These are phyloP conservation scores for Heliconius hewitsoni DNA, from an alignment of 1,140 invertebrate species.

Conservation along the genomic window DNA sequence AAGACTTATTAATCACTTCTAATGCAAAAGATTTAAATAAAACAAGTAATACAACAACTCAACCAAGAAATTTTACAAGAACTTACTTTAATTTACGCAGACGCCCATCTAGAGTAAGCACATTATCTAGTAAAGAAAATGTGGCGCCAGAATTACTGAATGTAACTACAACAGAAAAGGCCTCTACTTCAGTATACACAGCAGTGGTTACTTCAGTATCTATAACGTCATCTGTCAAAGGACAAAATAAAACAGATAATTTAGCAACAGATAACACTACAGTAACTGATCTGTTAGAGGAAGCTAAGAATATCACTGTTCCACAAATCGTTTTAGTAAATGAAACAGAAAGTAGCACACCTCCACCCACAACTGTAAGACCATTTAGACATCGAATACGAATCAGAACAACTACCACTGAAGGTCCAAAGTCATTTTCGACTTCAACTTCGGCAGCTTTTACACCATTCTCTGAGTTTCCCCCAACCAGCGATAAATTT, in stretches of 20 bases:
- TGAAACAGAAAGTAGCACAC: conserved; percentile 55
- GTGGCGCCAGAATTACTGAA: conserved; percentile 43
- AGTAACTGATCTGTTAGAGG: conserved; percentile 39
- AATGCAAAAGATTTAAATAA: conserved; percentile 50
- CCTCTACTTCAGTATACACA: conserved; percentile 76
- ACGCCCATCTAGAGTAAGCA: conserved; percentile 60
- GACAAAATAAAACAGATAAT: conserved; percentile 69
- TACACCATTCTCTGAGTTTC: not conserved
- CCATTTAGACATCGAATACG: conserved; percentile 62
- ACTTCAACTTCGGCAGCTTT: conserved; percentile 40
- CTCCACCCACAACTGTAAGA: conserved; percentile 45
- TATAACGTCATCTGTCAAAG: conserved; percentile 78
- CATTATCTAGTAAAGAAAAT: conserved; percentile 62
- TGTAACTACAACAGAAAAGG: conserved; percentile 69
- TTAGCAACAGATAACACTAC: conserved; percentile 56
- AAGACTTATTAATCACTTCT: conserved; percentile 40
- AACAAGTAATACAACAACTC: conserved; percentile 41
- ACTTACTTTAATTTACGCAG: conserved; percentile 68
- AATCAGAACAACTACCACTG: conserved; percentile 70
- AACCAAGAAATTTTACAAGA: conserved; percentile 63
- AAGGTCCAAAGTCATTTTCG: conserved; percentile 52
- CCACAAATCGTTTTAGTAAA: conserved; percentile 48
- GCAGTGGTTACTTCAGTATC: conserved; percentile 81
- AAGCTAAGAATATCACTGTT: conserved; percentile 48
- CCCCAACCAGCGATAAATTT: conserved; percentile 21